Conservation (phyloP, 2,113 vertebrate species). For the Platichthys stellatus region DNA sequence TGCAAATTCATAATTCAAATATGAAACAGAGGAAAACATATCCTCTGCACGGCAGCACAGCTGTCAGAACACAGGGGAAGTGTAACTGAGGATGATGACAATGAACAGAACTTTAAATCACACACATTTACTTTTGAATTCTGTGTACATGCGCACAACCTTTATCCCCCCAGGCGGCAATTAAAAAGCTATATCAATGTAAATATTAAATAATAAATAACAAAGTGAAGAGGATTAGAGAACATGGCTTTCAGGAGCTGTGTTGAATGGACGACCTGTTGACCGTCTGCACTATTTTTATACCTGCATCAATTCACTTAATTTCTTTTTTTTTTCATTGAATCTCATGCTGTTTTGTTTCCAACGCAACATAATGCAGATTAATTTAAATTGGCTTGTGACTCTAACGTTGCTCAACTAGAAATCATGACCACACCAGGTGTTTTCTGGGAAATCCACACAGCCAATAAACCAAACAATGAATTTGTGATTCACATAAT, state of each 20-base stretch:
- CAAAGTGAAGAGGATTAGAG: not conserved
- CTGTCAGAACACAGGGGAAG: constrained; percentile 16
- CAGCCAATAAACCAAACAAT: too few species aligned
- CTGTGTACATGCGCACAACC: not conserved
- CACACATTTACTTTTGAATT: constrained; percentile 12
- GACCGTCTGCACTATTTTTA: constrained; percentile 1
- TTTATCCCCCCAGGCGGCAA: constrained; percentile 15
- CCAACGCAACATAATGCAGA: not conserved
- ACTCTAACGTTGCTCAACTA: not conserved
- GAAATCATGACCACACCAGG: not conserved
- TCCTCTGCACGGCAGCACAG: constrained; percentile 24
- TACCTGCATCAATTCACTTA: not conserved
- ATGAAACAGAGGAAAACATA: constrained; percentile 20
- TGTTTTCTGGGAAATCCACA: not conserved
- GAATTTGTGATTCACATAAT: too few species aligned
- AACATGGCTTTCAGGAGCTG: not conserved
- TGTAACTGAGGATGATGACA: constrained; percentile 27
- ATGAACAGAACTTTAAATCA: constrained; percentile 54
- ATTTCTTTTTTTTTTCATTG: not conserved
- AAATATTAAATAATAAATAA: not conserved
- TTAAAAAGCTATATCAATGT: constrained; percentile 1
- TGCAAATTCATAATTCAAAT: constrained; percentile 60
- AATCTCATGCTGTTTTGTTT: not conserved
- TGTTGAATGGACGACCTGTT: not conserved
- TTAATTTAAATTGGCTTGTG: not conserved